Conservation (phyloP, 2,888 invertebrate species). For the Lottia gigantea region DNA sequence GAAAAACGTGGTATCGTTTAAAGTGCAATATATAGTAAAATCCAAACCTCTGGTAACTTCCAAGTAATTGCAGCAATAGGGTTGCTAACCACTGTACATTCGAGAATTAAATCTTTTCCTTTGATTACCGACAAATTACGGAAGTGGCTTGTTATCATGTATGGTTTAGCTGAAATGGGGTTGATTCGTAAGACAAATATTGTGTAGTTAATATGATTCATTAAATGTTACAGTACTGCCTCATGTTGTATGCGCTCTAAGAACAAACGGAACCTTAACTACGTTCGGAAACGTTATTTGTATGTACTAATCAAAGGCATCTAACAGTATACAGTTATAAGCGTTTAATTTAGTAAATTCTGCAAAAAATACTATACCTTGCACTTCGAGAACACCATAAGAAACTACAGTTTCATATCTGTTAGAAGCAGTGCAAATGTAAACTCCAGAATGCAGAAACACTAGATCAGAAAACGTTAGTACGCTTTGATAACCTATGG, state of each 20-base stretch:
- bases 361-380: background rate
- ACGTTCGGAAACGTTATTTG: too few species aligned
- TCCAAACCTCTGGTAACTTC: constrained; percentile 19
- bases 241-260: too few species aligned
- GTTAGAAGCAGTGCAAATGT: background rate
- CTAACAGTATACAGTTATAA: too few species aligned
- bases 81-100: constrained; percentile 15
- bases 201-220: too few species aligned
- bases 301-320: too few species aligned
- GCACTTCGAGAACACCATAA: background rate
- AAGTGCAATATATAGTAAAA: background rate
- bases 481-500: background rate
- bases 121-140: background rate
- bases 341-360: too few species aligned
- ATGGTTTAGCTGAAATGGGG: too few species aligned
- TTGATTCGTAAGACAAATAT: too few species aligned
- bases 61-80: constrained; percentile 14
- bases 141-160: too few species aligned
- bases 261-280: too few species aligned
- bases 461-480: background rate
- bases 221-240: too few species aligned
- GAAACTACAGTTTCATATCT: background rate
- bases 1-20: too few species aligned
- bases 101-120: constrained; percentile 11
- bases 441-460: background rate